phyloP scores from a whole-genome alignment of 2,113 vertebrate genomes.

The Tursiops truncatus region DNA sequence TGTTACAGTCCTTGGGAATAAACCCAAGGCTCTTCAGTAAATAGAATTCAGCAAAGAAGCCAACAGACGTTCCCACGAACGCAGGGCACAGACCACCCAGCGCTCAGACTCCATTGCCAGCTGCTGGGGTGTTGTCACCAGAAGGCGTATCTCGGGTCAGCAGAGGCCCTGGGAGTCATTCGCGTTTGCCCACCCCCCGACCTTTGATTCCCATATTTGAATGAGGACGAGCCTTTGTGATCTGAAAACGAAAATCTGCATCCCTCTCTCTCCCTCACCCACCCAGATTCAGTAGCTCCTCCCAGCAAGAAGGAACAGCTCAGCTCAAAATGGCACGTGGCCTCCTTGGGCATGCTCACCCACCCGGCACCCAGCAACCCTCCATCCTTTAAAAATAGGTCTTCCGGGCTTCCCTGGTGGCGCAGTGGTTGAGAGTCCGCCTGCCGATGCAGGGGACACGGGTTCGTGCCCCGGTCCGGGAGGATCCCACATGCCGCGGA shows the following conservation, averaged over 20 bases:
- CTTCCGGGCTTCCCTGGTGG: neutral
- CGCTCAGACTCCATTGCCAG: neutral
- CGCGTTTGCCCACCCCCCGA: neutral
- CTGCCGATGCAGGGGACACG: no score
- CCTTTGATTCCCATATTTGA: neutral
- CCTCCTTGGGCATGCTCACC: accelerated
- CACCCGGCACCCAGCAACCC: neutral
- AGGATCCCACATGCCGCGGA: no score
- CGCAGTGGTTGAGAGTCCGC: no score
- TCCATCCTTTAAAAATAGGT: neutral
- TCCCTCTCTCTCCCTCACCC: accelerated
- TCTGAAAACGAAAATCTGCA: neutral
- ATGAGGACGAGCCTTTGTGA: neutral
- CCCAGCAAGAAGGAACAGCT: neutral
- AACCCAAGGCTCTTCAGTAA: neutral
- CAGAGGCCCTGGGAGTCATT: neutral
- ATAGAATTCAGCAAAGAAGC: neutral
- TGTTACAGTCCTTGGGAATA: neutral
- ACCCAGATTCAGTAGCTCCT: neutral
- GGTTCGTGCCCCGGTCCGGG: no score
- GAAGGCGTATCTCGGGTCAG: neutral
- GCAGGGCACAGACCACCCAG: neutral
- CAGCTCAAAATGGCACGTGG: neutral
- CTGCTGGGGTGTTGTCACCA: neutral
- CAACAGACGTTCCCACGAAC: neutral